phyloP scores from a whole-genome alignment of 2,113 vertebrate species.

The rabbit (Oryctolagus cuniculus) region mOryCun1.1 NC_091449.1:38401001-38401500 shows the following conservation, averaged over 20 bases:
- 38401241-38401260: slow-evolving; percentile 59
- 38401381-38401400: not conserved
- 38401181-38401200: slow-evolving; percentile 92
- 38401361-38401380: not conserved
- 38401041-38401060: slow-evolving; percentile 90
- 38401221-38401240: slow-evolving; percentile 82
- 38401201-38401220: slow-evolving; percentile 86
- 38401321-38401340: not conserved
- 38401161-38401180: slow-evolving; percentile 93
- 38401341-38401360: not conserved
- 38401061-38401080: slow-evolving; percentile 93
- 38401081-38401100: slow-evolving; percentile 91
- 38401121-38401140: slow-evolving; percentile 92
- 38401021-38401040: slow-evolving; percentile 87
- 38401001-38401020: slow-evolving; percentile 90
- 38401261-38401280: slow-evolving; percentile 68
- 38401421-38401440: not conserved
- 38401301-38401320: not conserved
- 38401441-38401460: not conserved
- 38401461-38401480: not conserved
- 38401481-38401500: not conserved
- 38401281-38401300: slow-evolving; percentile 48
- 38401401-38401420: not conserved
- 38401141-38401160: slow-evolving; percentile 90
- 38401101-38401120: slow-evolving; percentile 93